Evolutionary conservation across 1,140 invertebrate species (phyloP).

Genomic region (Pseudomyrmex flavicornis): DNA sequence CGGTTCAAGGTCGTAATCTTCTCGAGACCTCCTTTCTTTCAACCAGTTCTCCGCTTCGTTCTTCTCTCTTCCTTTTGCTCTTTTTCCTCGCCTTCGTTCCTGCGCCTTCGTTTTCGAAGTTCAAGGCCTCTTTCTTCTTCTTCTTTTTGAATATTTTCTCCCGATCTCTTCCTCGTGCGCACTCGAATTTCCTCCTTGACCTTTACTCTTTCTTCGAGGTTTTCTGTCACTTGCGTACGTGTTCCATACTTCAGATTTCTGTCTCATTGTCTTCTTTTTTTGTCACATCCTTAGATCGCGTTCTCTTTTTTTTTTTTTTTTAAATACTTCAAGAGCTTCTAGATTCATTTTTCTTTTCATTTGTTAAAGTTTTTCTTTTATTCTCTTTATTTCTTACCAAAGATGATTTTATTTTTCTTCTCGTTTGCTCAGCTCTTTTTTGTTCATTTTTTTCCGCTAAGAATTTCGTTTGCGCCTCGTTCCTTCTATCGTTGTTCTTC

Average conservation of each 20-base stretch:
- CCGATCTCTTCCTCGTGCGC: conserved; percentile 41
- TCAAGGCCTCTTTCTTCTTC: conserved; percentile 43
- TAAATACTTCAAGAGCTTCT: too few species aligned
- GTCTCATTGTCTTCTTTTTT: not conserved
- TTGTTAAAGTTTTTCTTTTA: too few species aligned
- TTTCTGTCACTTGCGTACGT: not conserved
- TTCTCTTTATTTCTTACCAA: too few species aligned
- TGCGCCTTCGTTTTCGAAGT: conserved; percentile 58
- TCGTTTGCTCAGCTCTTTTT: too few species aligned
- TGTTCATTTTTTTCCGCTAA: not conserved
- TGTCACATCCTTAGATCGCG: not conserved
- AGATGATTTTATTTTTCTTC: not conserved
- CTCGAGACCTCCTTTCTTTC: conserved; percentile 61
- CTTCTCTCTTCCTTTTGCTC: conserved; percentile 29
- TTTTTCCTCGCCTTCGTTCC: conserved; percentile 45
- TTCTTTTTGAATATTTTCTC: conserved; percentile 39
- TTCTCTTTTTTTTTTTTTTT: not conserved
- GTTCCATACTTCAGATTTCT: not conserved
- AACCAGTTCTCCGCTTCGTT: conserved; percentile 51
- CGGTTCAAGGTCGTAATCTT: conserved; percentile 60
- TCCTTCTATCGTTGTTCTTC: not conserved
- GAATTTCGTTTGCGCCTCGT: conserved; percentile 3
- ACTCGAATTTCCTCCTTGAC: conserved; percentile 4
- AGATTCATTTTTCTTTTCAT: too few species aligned
- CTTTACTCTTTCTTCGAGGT: not conserved